Evolutionary conservation across 2,888 invertebrate species (phyloP), one percentile per base, ranked within the genome.

Genomic region (Stegana nigrithorax): DNA sequence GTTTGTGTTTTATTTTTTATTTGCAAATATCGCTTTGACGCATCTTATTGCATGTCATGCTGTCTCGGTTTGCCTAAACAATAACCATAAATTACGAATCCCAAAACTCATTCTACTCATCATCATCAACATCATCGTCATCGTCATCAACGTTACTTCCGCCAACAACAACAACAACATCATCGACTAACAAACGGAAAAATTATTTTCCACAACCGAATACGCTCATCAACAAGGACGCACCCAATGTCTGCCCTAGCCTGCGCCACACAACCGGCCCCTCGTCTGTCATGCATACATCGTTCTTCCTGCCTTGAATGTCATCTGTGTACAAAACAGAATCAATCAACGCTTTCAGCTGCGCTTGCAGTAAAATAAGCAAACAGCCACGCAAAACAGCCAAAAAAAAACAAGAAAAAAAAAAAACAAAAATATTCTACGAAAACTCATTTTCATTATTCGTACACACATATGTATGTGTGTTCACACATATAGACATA

Each of bases 11-110:
- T 23, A n/a, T 23, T 56, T 47, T 19, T 39, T 27, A 47, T 42
- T 50, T 45, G n/a, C n/a, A n/a, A n/a, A 23, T 53, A 2, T 44
- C 58, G 29, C 32, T 32, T n/a, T 32, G 10, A 5, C 32, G 2
- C 32, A n/a, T 32, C n/a, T 4, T 32, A 2, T 32, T n/a, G 2
- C 32, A 12, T n/a, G 8, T 4, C 10, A 42, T 10, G 44, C 36
- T 62, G 57, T 61, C 59, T 64, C 62, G 60, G 19, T 62, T 29
- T 56, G 66, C 64, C 64, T 64, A 42, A 10, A 39, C 27, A 58
- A 19, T 17, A 45, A 59, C 61, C 56, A 63, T 27, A 36, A 59
- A 12, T 21, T 42, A 44, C 29, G 17, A 55, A 17, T 25, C 19
- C 26, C 59, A 27, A 44, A 57, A 53, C 27, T 53, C 19, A 39